These are phyloP conservation scores for Agrilus planipennis DNA, from an alignment of 1,140 invertebrate species.

Conservation along the genomic window DNA sequence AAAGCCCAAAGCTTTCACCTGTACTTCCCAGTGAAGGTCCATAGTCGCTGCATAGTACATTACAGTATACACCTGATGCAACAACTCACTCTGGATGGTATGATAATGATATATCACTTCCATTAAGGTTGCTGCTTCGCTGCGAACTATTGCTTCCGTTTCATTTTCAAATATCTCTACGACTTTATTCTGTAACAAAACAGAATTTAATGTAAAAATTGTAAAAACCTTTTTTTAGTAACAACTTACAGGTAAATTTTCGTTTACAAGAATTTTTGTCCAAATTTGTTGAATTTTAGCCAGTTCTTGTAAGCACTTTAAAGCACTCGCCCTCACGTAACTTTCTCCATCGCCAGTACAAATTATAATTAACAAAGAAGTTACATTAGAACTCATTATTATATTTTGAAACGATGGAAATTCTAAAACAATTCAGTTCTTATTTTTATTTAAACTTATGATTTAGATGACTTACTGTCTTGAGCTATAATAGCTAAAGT, in stretches of 20 bases:
- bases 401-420: slow-evolving; percentile 66
- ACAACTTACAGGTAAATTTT: slow-evolving; percentile 47
- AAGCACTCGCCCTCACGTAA: slow-evolving; percentile 60
- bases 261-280: slow-evolving; percentile 45
- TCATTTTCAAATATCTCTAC: slow-evolving; percentile 50
- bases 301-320: slow-evolving; percentile 53
- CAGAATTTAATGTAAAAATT: neutral
- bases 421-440: too few relatives aligned
- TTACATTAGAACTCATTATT: slow-evolving; percentile 50
- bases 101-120: slow-evolving; percentile 52
- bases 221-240: neutral
- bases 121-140: slow-evolving; percentile 53
- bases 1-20: slow-evolving; percentile 53
- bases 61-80: slow-evolving; percentile 38
- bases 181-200: slow-evolving; percentile 45
- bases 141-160: slow-evolving; percentile 60
- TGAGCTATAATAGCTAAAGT: slow-evolving; percentile 54
- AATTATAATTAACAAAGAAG: slow-evolving; percentile 49
- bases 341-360: slow-evolving; percentile 52
- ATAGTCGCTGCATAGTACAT: slow-evolving; percentile 50
- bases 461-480: slow-evolving; percentile 43
- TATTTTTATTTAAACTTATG: too few relatives aligned
- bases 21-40: slow-evolving; percentile 72
- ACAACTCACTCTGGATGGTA: slow-evolving; percentile 39
- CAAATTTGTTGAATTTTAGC: slow-evolving; percentile 51